phyloP scores from a whole-genome alignment of 2,888 invertebrate genomes.

The Graphium colonna region DNA sequence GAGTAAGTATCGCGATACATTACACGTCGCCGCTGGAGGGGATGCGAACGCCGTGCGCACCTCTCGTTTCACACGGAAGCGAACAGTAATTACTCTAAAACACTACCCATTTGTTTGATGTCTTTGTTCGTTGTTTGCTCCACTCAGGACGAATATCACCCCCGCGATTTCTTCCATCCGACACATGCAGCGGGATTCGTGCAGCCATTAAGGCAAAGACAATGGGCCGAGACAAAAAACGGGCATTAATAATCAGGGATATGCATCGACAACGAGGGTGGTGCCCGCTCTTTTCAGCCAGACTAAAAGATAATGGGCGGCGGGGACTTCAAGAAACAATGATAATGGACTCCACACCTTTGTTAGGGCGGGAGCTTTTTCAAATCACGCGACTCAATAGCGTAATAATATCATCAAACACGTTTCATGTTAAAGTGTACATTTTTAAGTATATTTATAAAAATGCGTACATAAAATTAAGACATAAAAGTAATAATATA shows the following conservation, averaged over 20 bases:
- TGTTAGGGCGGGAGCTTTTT: slow-evolving; percentile 19
- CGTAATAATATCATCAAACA: background rate
- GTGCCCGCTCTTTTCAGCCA: slow-evolving; percentile 42
- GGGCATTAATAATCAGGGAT: slow-evolving; percentile 77
- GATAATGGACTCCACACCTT: slow-evolving; percentile 44
- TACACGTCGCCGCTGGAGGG: slow-evolving; percentile 37
- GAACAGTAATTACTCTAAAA: slow-evolving; percentile 79
- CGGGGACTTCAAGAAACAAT: slow-evolving; percentile 59
- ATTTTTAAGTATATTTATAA: background rate
- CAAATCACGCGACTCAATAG: slow-evolving; percentile 7
- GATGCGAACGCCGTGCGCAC: slow-evolving; percentile 58
- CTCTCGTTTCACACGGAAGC: slow-evolving; percentile 74
- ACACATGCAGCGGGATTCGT: slow-evolving; percentile 70
- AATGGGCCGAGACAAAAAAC: slow-evolving; percentile 74
- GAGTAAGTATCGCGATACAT: slow-evolving; percentile 44
- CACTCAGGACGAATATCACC: slow-evolving; percentile 76
- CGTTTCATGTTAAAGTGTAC: background rate
- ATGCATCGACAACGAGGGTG: slow-evolving; percentile 66
- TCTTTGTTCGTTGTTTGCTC: slow-evolving; percentile 79
- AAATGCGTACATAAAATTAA: background rate
- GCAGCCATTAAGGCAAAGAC: slow-evolving; percentile 67
- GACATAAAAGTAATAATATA: too few species aligned
- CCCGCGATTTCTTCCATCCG: slow-evolving; percentile 64
- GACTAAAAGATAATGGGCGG: slow-evolving; percentile 55
- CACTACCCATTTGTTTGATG: slow-evolving; percentile 80